Percentiles rank a stretch among this genome's conserved stretches.
Evolutionary conservation across 1,140 invertebrate genomes (phyloP).

Genomic region (Zaprionus inermis): DNA sequence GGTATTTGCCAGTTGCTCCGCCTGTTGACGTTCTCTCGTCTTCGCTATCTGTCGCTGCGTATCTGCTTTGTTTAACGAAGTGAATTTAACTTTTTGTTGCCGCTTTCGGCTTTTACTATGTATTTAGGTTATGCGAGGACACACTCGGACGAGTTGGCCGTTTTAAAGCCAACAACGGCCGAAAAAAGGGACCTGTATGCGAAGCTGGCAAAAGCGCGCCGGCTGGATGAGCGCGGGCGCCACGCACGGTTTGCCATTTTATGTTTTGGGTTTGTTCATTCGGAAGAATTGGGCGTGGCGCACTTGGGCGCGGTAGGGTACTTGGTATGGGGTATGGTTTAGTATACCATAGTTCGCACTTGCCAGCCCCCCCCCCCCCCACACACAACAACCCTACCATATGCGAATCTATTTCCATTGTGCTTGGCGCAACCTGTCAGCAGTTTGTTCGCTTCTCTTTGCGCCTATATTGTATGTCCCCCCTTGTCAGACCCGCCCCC

Average conservation of each 20-base stretch:
- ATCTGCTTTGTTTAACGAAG: conserved; percentile 53
- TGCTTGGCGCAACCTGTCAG: conserved; percentile 15
- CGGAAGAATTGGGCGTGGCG: conserved; percentile 59
- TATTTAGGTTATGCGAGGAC: conserved; percentile 48
- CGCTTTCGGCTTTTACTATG: conserved; percentile 52
- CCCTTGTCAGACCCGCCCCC: not conserved
- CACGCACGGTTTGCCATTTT: conserved; percentile 43
- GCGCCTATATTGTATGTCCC: not conserved
- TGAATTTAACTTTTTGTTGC: conserved; percentile 69
- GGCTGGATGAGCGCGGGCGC: conserved; percentile 7
- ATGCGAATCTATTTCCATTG: conserved; percentile 5
- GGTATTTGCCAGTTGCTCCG: not conserved
- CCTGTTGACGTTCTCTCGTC: too few species aligned
- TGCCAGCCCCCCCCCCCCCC: not conserved
- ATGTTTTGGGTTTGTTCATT: conserved; percentile 60
- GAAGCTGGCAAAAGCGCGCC: not conserved
- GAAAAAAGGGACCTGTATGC: not conserved
- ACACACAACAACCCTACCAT: too few species aligned
- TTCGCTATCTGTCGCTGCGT: not conserved
- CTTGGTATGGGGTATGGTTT: conserved; percentile 11
- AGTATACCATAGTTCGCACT: not conserved
- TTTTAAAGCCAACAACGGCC: conserved; percentile 43
- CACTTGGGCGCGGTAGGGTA: conserved; percentile 14
- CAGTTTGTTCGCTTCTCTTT: conserved; percentile 26
- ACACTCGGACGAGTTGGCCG: conserved; percentile 26